Conservation (phyloP, 92 coral and sea anemone genomes). For the Heliopora coerulea region DNA sequence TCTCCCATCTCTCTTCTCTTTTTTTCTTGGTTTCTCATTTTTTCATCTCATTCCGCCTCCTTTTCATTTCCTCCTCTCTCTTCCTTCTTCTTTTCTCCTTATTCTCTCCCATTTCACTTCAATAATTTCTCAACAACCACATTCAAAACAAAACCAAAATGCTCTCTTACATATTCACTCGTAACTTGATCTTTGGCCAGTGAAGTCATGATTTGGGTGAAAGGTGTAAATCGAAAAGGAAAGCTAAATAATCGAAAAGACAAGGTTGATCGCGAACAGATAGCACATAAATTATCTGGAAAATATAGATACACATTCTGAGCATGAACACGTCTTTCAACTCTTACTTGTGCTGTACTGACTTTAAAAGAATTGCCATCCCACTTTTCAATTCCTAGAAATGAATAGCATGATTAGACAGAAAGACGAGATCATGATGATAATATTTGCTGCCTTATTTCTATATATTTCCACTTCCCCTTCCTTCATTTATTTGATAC, state of each 20-base stretch:
- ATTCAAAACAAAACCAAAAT: not conserved
- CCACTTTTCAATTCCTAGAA: conserved; percentile 71
- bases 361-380: conserved; percentile 79
- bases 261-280: not conserved
- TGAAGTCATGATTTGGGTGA: conserved; percentile 30
- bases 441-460: too few species aligned
- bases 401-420: conserved; percentile 6
- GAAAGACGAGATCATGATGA: too few species aligned
- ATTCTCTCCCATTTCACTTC: not conserved
- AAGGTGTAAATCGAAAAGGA: conserved; percentile 32
- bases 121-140: not conserved
- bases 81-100: too few species aligned
- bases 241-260: conserved; percentile 4
- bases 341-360: conserved; percentile 58
- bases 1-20: too few species aligned
- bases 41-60: too few species aligned
- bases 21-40: too few species aligned
- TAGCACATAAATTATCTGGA: not conserved
- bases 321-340: not conserved
- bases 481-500: too few species aligned
- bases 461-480: too few species aligned
- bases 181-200: conserved; percentile 16
- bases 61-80: too few species aligned
- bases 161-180: conserved; percentile 20
- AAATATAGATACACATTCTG: not conserved